phyloP scores from a whole-genome alignment of 2,113 vertebrate genomes.

The Proterorhinus semilunaris region DNA sequence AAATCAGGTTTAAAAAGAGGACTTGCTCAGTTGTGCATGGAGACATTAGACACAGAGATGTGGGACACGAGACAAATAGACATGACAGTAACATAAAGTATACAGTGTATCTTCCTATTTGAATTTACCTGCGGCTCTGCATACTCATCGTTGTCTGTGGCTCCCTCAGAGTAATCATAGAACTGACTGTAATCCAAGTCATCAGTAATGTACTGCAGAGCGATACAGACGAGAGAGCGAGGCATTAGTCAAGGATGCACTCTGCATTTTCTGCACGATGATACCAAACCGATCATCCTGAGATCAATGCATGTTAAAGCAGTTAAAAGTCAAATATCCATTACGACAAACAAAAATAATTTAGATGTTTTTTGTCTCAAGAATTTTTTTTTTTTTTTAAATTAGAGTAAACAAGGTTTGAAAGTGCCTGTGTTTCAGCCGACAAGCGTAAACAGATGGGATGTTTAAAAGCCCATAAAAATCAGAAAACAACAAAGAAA shows the following conservation, averaged over 20 bases:
- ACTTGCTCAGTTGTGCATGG: constrained; percentile 15
- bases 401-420: constrained; percentile 11
- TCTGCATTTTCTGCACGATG: constrained; percentile 40
- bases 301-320: constrained; percentile 26
- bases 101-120: constrained; percentile 16
- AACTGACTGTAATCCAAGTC: constrained; percentile 88
- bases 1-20: not conserved
- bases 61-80: constrained; percentile 54
- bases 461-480: constrained; percentile 58
- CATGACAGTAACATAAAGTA: constrained; percentile 64
- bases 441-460: constrained; percentile 44
- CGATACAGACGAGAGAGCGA: constrained; percentile 75
- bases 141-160: constrained; percentile 84
- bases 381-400: no score
- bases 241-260: constrained; percentile 54
- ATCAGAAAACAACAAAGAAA: constrained; percentile 30
- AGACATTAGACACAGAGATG: constrained; percentile 41
- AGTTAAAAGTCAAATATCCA: not conserved
- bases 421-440: constrained; percentile 11
- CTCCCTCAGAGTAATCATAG: constrained; percentile 94
- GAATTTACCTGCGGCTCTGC: constrained; percentile 90
- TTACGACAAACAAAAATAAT: not conserved
- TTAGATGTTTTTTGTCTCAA: not conserved
- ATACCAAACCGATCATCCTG: constrained; percentile 41
- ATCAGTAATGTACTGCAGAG: constrained; percentile 87